These are phyloP conservation scores for Chalcis sispes DNA, from an alignment of 2,888 invertebrate genomes.

Conservation along the genomic window DNA sequence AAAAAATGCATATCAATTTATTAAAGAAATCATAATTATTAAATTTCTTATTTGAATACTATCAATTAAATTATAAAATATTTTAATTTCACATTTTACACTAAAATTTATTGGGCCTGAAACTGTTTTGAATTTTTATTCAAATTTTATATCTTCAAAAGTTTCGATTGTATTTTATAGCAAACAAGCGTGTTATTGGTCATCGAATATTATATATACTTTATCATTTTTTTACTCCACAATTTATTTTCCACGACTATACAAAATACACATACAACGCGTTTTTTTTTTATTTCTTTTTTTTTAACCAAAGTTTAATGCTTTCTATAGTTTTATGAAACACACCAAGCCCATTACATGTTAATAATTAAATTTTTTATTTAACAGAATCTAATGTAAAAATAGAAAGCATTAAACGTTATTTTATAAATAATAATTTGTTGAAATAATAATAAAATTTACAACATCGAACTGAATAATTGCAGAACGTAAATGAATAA, in stretches of 20 bases:
- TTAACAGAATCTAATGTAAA: too few relatives aligned
- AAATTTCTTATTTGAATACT: not conserved
- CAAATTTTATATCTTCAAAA: constrained; percentile 10
- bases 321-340: not conserved
- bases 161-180: constrained; percentile 27
- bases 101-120: too few relatives aligned
- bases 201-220: constrained; percentile 20
- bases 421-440: not conserved
- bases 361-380: too few relatives aligned
- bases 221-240: constrained; percentile 15
- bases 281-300: not conserved
- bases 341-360: too few relatives aligned
- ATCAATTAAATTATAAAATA: not conserved
- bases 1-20: too few relatives aligned
- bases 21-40: too few relatives aligned
- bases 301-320: constrained; percentile 4
- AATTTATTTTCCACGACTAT: constrained; percentile 21
- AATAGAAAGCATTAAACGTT: not conserved
- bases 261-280: constrained; percentile 45
- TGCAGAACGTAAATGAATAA: not conserved
- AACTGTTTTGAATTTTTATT: too few relatives aligned
- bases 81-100: not conserved
- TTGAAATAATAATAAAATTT: too few relatives aligned
- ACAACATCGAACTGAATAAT: too few relatives aligned
- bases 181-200: constrained; percentile 15